Evolutionary conservation across 2,888 invertebrate species (phyloP), one percentile per base, ranked within the genome.

Genomic region (Rhorus exstirpatorius): DNA sequence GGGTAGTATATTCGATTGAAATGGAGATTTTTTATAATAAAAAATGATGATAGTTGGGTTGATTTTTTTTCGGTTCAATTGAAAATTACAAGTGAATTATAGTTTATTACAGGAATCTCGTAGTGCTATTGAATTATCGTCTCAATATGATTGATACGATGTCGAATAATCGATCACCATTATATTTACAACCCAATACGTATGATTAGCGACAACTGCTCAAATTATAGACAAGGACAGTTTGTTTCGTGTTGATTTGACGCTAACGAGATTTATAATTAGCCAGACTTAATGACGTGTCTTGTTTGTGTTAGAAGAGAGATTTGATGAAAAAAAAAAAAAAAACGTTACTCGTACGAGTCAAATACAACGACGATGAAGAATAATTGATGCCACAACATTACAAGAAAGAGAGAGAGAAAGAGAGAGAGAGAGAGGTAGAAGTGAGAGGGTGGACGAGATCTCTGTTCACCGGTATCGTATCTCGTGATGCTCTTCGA

Each of bases 321-420:
- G 14, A 75, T 49, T 10, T n/a, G 31, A 24, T 38, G 21, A 63
- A 65, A 58, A 49, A 74, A 19, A 44, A 24, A 51, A 38, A 63
- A 65, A 58, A 49, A 74, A 65, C 41, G 38, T 7, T 14, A 41
- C 65, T 38, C 58, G 19, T 44, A 51, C 17, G 60, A 51, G 19
- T 46, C 35, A 21, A 58, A 75, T 63, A 51, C 17, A 10, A 51
- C 26, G 51, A 44, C 35, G 67, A 67, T 35, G 46, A 38, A 63
- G 61, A 74, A 81, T 74, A 78, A 72, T 68, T 72, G 72, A 74
- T 78, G 61, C 24, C 31, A 55, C 14, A 53, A 53, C 8, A n/a
- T n/a, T n/a, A n/a, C 12, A 46, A 10, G 79, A 65, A 31, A 67
- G 38, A 26, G 38, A 49, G 46, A 24, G 38, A 51, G 49, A n/a